Percentiles rank a stretch among this genome's conserved stretches.
Evolutionary conservation across 2,888 invertebrate species (phyloP).

Genomic region (Abrostola triplasia): DNA sequence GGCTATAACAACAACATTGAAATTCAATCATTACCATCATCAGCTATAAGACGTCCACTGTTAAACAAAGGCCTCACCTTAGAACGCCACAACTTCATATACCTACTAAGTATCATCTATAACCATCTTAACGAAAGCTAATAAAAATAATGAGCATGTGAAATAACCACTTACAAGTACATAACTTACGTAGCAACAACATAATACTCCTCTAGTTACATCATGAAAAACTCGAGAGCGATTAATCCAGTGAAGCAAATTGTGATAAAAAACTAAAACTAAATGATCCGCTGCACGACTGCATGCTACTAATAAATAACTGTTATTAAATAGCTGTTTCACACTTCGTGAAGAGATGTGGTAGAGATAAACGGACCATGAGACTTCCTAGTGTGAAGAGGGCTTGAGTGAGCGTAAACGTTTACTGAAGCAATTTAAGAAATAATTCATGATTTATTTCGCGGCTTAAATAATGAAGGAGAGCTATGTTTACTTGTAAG

Average conservation of each 20-base stretch:
- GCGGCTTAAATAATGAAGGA: too few species aligned
- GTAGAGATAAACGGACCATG: constrained; percentile 35
- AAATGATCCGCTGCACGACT: constrained; percentile 36
- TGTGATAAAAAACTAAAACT: constrained; percentile 44
- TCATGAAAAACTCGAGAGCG: constrained; percentile 29
- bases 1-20: too few species aligned
- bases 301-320: constrained; percentile 53
- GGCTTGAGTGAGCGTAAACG: not conserved
- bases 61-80: too few species aligned
- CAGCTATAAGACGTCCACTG: too few species aligned
- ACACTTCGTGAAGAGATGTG: constrained; percentile 33
- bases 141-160: not conserved
- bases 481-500: too few species aligned
- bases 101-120: not conserved
- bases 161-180: not conserved
- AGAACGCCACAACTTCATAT: too few species aligned
- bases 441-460: constrained; percentile 1
- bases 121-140: not conserved
- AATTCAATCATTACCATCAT: too few species aligned
- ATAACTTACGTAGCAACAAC: constrained; percentile 11
- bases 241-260: constrained; percentile 43
- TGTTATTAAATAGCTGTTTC: constrained; percentile 52
- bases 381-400: constrained; percentile 19
- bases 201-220: constrained; percentile 13
- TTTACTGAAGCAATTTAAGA: constrained; percentile 4